These are phyloP conservation scores for Abrostola tripartita DNA, from an alignment of 2,888 invertebrate genomes.

Conservation along the genomic window DNA sequence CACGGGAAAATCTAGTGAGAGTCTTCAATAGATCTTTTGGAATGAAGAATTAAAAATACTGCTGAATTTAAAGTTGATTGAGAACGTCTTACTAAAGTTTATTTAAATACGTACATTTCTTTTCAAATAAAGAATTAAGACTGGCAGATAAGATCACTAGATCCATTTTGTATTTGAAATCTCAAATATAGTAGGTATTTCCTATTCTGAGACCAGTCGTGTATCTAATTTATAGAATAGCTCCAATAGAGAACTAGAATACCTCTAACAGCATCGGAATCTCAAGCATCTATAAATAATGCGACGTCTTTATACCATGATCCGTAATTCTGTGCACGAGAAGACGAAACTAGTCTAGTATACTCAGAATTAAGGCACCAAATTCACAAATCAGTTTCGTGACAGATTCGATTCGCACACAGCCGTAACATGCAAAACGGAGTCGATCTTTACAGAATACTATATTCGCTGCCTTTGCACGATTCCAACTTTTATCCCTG, in stretches of 20 bases:
- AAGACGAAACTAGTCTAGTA: background rate
- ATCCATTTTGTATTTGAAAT: conserved; percentile 15
- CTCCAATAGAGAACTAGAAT: conserved; percentile 32
- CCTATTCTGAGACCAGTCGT: conserved; percentile 23
- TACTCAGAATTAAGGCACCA: conserved; percentile 30
- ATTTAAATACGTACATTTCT: too few species aligned
- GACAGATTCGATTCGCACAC: conserved; percentile 56
- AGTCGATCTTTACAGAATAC: conserved; percentile 51
- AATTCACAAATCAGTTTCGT: conserved; percentile 46
- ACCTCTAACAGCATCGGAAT: conserved; percentile 13
- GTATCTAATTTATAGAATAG: conserved; percentile 29
- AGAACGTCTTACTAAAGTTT: too few species aligned
- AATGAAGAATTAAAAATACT: background rate
- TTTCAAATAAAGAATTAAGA: conserved; percentile 6
- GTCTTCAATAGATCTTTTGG: conserved; percentile 1
- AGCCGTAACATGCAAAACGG: conserved; percentile 68
- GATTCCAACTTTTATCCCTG: conserved; percentile 65
- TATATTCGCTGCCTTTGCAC: conserved; percentile 58
- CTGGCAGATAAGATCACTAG: conserved; percentile 21
- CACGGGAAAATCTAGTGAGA: conserved; percentile 56
- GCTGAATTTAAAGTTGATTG: too few species aligned
- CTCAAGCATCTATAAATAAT: conserved; percentile 8
- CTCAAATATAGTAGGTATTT: conserved; percentile 24
- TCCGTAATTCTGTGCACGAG: conserved; percentile 7
- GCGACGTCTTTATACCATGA: conserved; percentile 5